phyloP scores from a whole-genome alignment of 2,113 vertebrate genomes.

The Lophochroa leadbeateri region DNA sequence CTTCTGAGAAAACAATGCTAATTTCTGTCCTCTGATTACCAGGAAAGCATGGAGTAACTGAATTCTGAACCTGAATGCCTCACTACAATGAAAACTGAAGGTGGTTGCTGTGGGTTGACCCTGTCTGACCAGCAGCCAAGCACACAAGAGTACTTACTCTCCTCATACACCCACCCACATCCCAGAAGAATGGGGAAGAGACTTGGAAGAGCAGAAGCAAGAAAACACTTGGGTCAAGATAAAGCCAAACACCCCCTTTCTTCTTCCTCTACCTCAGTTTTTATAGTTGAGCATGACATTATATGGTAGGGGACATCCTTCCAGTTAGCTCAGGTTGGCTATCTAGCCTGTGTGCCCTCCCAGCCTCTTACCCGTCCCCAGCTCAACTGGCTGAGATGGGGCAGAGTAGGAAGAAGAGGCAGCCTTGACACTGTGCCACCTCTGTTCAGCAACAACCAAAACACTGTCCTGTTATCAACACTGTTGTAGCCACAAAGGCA shows the following conservation, averaged over 20 bases:
- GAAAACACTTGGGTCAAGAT: background rate
- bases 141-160: background rate
- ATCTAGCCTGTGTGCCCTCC: background rate
- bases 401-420: background rate
- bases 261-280: background rate
- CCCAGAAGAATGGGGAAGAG: background rate
- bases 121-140: fast-evolving
- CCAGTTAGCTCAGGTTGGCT: background rate
- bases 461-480: background rate
- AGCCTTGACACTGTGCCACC: background rate
- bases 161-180: fast-evolving
- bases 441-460: background rate
- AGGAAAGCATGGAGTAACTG: background rate
- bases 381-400: background rate
- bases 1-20: background rate
- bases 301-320: background rate
- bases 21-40: background rate
- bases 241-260: background rate
- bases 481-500: background rate
- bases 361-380: background rate
- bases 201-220: background rate
- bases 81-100: background rate
- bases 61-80: background rate
- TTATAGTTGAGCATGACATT: background rate
- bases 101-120: background rate